Conservation (phyloP, 2,113 vertebrate genomes). For the Okapia johnstoni region DNA sequence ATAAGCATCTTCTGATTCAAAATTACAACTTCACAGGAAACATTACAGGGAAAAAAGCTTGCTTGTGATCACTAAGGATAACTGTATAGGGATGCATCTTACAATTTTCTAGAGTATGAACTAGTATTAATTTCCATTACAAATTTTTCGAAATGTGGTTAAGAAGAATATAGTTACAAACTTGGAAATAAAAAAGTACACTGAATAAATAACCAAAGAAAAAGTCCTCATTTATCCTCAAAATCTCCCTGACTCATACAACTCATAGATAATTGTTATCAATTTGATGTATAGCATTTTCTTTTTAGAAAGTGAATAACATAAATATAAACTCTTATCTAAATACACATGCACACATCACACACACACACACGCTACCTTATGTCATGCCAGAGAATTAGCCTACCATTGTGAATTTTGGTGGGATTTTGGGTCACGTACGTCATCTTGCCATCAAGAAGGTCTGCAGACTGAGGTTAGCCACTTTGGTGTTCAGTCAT, state of each 20-base stretch:
- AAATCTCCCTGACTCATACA: not conserved
- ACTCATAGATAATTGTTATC: not conserved
- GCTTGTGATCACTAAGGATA: not conserved
- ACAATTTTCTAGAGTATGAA: not conserved
- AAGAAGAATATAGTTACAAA: not conserved
- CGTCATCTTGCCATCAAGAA: not conserved
- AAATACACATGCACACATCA: not conserved
- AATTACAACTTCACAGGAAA: not conserved
- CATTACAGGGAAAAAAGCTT: not conserved
- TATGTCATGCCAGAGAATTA: not conserved
- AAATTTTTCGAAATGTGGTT: not conserved
- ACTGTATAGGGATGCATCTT: not conserved
- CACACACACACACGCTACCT: not conserved
- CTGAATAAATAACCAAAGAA: not conserved
- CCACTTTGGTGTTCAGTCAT: not conserved
- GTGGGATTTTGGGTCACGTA: not conserved
- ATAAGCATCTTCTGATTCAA: not conserved
- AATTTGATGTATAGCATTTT: not conserved
- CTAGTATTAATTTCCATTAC: not conserved
- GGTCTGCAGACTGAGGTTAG: not conserved
- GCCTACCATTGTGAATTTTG: not conserved
- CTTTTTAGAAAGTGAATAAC: not conserved
- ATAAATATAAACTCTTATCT: not conserved
- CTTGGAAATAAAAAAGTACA: not conserved
- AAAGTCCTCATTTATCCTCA: not conserved